phyloP scores from a whole-genome alignment of 2,797 vertebrate species.

The Macroramphosus scolopax region DNA sequence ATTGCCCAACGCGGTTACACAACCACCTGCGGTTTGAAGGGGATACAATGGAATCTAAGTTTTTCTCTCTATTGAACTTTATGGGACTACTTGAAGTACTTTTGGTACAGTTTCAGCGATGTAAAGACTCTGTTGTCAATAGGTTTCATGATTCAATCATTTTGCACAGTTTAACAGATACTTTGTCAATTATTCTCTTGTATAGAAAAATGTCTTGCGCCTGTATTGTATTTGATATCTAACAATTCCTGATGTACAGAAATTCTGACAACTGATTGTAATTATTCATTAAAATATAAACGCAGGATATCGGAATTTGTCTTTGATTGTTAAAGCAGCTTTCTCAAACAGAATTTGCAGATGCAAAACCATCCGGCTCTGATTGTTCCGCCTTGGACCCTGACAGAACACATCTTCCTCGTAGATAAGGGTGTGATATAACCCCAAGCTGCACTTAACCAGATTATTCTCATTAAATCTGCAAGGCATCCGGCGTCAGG shows the following conservation, averaged over 20 bases:
- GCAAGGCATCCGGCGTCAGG: slow-evolving; percentile 18
- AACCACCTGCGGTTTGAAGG: slow-evolving; percentile 54
- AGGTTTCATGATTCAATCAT: not conserved
- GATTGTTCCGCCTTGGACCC: not conserved
- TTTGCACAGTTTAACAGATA: not conserved
- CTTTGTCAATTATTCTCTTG: no score
- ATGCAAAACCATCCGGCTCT: slow-evolving; percentile 5
- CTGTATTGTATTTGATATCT: slow-evolving; percentile 1
- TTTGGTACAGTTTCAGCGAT: slow-evolving; percentile 1
- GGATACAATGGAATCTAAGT: slow-evolving; percentile 41
- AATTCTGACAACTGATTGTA: no score
- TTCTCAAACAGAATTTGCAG: slow-evolving; percentile 5
- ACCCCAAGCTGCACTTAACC: not conserved
- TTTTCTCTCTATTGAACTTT: slow-evolving; percentile 18
- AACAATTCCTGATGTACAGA: not conserved
- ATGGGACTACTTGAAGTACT: slow-evolving; percentile 36
- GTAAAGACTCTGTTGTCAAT: not conserved
- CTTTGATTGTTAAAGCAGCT: slow-evolving; percentile 1
- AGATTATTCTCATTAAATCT: slow-evolving; percentile 12
- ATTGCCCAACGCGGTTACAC: slow-evolving; percentile 65
- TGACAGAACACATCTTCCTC: not conserved
- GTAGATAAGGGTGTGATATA: slow-evolving; percentile 7
- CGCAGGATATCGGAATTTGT: not conserved
- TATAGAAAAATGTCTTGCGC: no score
- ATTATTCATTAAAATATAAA: not conserved